Conservation (phyloP, 2,113 vertebrate species). For the Chaetorhynchus papuensis region DNA sequence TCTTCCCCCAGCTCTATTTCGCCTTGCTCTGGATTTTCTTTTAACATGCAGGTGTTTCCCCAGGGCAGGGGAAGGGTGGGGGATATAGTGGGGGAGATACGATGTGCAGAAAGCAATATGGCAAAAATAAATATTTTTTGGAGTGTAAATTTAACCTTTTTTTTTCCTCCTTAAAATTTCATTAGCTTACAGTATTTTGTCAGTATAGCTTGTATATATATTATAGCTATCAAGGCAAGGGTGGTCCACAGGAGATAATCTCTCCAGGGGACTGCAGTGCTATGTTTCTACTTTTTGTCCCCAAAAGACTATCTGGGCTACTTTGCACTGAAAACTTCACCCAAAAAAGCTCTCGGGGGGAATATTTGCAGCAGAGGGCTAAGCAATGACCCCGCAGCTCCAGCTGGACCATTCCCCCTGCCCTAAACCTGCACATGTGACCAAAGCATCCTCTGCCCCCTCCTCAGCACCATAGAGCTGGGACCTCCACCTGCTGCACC, state of each 20-base stretch:
- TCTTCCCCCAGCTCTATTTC: slow-evolving; percentile 15
- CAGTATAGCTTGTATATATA: slow-evolving; percentile 78
- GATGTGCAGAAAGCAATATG: slow-evolving; percentile 75
- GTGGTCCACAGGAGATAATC: background rate
- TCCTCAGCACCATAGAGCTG: fast-evolving
- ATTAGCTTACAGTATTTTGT: slow-evolving; percentile 86
- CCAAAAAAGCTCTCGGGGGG: background rate
- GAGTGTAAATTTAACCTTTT: slow-evolving; percentile 82
- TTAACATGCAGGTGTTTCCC: slow-evolving; percentile 27
- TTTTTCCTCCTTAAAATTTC: slow-evolving; percentile 71
- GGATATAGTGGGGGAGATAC: slow-evolving; percentile 54
- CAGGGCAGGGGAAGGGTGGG: background rate
- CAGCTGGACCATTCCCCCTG: background rate
- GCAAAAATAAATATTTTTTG: slow-evolving; percentile 86
- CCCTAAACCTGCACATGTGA: background rate
- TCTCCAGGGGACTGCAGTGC: background rate
- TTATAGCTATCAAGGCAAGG: slow-evolving; percentile 80
- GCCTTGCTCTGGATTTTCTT: slow-evolving; percentile 5
- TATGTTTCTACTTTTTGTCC: background rate
- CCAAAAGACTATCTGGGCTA: background rate
- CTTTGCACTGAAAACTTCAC: background rate
- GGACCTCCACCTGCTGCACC: background rate
- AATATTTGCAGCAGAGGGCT: background rate
- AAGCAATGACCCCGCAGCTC: background rate
- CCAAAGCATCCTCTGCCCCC: background rate